Evolutionary conservation across 2,888 invertebrate species (phyloP).

Genomic region (Phasia obesa): DNA sequence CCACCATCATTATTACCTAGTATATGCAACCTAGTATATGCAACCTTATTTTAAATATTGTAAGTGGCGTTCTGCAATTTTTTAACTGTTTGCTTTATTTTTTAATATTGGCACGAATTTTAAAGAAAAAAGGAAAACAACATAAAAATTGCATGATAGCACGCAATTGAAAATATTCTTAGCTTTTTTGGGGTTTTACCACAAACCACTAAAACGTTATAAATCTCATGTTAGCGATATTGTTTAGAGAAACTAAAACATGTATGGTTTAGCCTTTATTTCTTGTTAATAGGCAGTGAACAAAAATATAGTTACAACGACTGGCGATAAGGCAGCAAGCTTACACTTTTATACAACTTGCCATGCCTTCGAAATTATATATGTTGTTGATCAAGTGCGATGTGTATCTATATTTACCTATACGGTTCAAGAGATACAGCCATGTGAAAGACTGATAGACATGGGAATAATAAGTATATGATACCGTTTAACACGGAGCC

Average conservation of each 20-base stretch:
- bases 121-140: constrained; percentile 40
- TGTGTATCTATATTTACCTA: too few relatives aligned
- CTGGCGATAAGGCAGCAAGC: constrained; percentile 12
- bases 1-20: constrained; percentile 47
- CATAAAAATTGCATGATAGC: constrained; percentile 79
- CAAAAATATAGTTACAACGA: background rate
- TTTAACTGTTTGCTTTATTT: constrained; percentile 38
- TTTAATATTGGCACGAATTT: constrained; percentile 44
- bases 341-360: too few relatives aligned
- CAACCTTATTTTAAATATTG: constrained; percentile 41
- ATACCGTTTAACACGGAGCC: too few relatives aligned
- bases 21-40: constrained; percentile 40
- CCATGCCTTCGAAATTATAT: too few relatives aligned
- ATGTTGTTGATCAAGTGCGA: too few relatives aligned
- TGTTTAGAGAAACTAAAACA: constrained; percentile 53
- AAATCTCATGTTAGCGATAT: constrained; percentile 61
- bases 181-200: constrained; percentile 24
- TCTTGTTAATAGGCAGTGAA: background rate
- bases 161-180: constrained; percentile 80
- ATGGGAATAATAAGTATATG: too few relatives aligned
- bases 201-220: constrained; percentile 50
- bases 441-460: too few relatives aligned
- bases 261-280: background rate
- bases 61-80: constrained; percentile 47
- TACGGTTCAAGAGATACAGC: too few relatives aligned